A percentile compares a stretch with the other conserved stretches of the same genome.
Conservation (phyloP, 2,797 vertebrate species). For the Buphagus erythrorhynchus region DNA sequence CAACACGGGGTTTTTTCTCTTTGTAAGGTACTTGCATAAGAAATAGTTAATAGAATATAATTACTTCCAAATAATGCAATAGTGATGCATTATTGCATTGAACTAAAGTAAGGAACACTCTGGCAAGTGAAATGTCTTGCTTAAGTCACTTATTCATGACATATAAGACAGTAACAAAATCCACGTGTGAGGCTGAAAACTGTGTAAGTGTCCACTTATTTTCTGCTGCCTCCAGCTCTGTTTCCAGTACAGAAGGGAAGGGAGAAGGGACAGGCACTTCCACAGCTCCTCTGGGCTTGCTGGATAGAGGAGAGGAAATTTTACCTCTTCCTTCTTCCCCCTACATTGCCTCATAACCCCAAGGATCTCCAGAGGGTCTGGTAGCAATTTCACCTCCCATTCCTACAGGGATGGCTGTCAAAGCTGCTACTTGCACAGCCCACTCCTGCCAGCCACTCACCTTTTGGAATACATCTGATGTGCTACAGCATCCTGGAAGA, state of each 20-base stretch:
- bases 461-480: neutral
- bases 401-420: fast-evolving
- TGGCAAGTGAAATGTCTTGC: neutral
- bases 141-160: neutral
- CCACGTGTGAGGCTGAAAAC: neutral
- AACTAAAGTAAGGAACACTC: neutral
- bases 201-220: neutral
- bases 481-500: neutral
- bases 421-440: neutral
- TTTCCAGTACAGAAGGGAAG: neutral
- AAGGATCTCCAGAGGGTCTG: neutral
- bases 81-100: neutral
- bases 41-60: neutral
- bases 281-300: neutral
- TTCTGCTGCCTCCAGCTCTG: neutral
- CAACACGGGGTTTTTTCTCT: fast-evolving
- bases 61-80: slow-evolving; percentile 12
- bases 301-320: neutral
- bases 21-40: neutral
- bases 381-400: neutral
- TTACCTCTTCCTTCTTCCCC: neutral
- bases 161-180: neutral
- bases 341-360: neutral
- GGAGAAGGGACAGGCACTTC: neutral
- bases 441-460: neutral